Percentiles rank a stretch among this genome's conserved stretches.
phyloP scores from a whole-genome alignment of 2,888 invertebrate species.

The Yponomeuta malinellus region DNA sequence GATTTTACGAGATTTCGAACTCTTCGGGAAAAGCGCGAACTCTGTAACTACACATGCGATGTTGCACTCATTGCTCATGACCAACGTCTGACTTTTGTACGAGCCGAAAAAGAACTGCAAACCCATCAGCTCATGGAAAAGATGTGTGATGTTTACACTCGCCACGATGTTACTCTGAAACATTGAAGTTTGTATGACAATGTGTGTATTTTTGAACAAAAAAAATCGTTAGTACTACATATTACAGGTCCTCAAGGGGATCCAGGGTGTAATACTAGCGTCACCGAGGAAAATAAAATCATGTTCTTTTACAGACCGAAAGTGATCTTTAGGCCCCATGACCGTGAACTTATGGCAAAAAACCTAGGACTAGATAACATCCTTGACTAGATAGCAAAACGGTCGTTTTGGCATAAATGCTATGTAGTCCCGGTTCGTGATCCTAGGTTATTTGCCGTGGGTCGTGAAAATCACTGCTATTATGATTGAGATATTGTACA shows the following conservation, averaged over 20 bases:
- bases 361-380: no score
- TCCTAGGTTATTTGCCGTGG: no score
- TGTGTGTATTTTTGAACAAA: not conserved
- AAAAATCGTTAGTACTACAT: not conserved
- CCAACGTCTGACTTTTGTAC: not conserved
- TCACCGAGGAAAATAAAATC: no score
- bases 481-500: no score
- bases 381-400: no score
- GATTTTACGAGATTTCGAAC: not conserved
- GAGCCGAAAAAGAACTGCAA: slow-evolving; percentile 4
- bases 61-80: slow-evolving; percentile 1
- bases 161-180: not conserved
- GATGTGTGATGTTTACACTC: not conserved
- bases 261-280: no score
- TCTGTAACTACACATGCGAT: slow-evolving; percentile 3
- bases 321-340: no score
- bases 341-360: no score
- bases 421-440: no score
- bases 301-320: no score
- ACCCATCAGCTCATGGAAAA: not conserved
- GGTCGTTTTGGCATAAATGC: no score
- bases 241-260: not conserved
- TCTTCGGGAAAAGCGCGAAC: not conserved
- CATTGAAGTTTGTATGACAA: not conserved
- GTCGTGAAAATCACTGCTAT: no score